A percentile compares a stretch with the other conserved stretches of the same genome.
phyloP scores from a whole-genome alignment of 2,888 invertebrate species.

The Odontocolon sp. region DNA sequence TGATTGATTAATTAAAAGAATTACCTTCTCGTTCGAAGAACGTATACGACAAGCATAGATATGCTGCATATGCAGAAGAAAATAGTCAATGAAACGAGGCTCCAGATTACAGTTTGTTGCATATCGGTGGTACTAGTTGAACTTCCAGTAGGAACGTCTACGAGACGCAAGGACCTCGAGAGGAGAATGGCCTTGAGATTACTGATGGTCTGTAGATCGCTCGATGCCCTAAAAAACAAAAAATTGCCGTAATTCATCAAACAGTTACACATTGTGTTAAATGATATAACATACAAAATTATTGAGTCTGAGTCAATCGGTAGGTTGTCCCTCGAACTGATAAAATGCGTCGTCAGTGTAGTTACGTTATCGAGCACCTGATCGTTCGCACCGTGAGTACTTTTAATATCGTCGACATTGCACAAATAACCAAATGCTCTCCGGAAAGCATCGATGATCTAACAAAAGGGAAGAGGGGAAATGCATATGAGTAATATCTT shows the following conservation, averaged over 20 bases:
- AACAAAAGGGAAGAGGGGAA: not conserved
- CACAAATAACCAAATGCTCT: conserved; percentile 83
- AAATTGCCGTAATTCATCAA: not conserved
- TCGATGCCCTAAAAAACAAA: conserved; percentile 78
- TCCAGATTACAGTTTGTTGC: conserved; percentile 81
- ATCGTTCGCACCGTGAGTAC: conserved; percentile 78
- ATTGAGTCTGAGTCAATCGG: conserved; percentile 83
- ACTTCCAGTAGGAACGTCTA: conserved; percentile 81
- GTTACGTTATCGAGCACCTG: conserved; percentile 78
- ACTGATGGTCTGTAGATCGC: conserved; percentile 81
- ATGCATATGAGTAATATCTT: too few species aligned
- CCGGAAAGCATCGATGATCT: conserved; percentile 83
- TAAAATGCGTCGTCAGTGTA: conserved; percentile 84
- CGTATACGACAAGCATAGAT: conserved; percentile 82
- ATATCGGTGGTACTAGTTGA: conserved; percentile 75
- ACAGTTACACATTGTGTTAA: not conserved
- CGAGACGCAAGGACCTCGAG: conserved; percentile 78
- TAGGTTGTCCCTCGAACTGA: conserved; percentile 79
- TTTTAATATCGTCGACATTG: conserved; percentile 83
- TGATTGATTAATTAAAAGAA: conserved; percentile 16
- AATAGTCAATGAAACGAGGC: conserved; percentile 82
- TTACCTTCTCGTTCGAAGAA: conserved; percentile 84
- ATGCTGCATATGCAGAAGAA: conserved; percentile 82
- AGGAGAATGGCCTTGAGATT: conserved; percentile 80
- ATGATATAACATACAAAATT: conserved; percentile 80